Evolutionary conservation across 1,140 invertebrate species (phyloP).

Genomic region (Elymnias hypermnestra): DNA sequence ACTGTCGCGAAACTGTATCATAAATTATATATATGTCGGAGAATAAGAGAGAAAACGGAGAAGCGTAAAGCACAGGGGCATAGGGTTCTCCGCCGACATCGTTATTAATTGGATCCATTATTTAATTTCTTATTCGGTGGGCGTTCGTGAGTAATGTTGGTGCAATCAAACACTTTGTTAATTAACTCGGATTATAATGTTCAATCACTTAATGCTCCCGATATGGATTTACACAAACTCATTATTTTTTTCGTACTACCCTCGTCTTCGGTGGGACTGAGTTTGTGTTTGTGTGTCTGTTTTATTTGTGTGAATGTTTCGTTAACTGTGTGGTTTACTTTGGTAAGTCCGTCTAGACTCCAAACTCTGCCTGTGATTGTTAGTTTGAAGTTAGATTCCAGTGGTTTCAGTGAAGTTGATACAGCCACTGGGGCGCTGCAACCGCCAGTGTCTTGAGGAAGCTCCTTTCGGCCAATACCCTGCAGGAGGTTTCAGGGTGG

Average conservation of each 20-base stretch:
- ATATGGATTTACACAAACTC: no score
- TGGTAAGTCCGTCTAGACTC: conserved; percentile 90
- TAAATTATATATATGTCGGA: no score
- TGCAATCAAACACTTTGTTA: no score
- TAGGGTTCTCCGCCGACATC: no score
- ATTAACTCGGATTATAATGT: no score
- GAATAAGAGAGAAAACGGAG: no score
- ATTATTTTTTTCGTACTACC: conserved; percentile 44
- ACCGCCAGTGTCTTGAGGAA: conserved; percentile 92
- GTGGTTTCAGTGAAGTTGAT: conserved; percentile 77
- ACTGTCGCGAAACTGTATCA: no score
- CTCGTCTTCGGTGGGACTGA: conserved; percentile 52
- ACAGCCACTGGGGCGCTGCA: conserved; percentile 98
- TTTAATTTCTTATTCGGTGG: no score
- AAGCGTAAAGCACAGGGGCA: no score
- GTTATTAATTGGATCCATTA: no score
- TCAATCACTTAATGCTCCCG: no score
- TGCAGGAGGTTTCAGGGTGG: conserved; percentile 84
- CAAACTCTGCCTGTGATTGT: conserved; percentile 91
- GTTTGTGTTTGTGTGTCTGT: conserved; percentile 57
- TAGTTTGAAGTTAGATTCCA: conserved; percentile 74
- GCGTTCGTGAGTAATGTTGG: no score
- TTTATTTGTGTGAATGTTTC: conserved; percentile 53
- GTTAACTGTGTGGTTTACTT: conserved; percentile 73
- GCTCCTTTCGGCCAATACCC: conserved; percentile 91